Evolutionary conservation across 2,888 invertebrate species (phyloP).

Genomic region (Iphiclides podalirius): DNA sequence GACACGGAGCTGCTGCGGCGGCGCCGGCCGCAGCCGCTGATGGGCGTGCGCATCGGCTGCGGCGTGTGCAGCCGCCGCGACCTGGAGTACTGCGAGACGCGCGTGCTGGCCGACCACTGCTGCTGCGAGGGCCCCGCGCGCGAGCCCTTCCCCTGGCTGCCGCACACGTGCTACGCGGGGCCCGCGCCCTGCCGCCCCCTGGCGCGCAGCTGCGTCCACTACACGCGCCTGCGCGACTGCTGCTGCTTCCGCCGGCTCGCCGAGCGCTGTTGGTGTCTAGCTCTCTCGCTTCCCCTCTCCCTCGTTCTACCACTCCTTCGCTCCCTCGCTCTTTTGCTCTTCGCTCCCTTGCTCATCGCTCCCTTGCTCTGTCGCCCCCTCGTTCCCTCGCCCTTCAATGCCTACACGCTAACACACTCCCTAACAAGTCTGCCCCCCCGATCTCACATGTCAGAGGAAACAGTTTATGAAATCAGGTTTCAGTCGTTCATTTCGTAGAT

Average conservation of each 20-base stretch:
- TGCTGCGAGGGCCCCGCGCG: constrained; percentile 79
- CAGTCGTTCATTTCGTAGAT: too few species aligned
- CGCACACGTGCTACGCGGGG: constrained; percentile 84
- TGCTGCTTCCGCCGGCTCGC: constrained; percentile 82
- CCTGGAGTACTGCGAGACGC: constrained; percentile 81
- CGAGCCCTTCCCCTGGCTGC: constrained; percentile 84
- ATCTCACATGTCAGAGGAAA: too few species aligned
- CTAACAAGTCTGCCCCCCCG: too few species aligned
- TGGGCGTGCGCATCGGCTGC: constrained; percentile 70
- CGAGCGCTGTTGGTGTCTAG: constrained; percentile 76
- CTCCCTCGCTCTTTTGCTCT: too few species aligned
- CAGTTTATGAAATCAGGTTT: too few species aligned
- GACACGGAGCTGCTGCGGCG: not conserved
- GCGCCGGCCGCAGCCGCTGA: constrained; percentile 42
- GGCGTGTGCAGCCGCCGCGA: constrained; percentile 81
- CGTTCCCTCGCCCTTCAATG: too few species aligned
- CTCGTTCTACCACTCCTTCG: too few species aligned
- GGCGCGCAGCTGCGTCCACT: constrained; percentile 80
- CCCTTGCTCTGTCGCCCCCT: too few species aligned
- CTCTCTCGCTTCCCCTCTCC: too few species aligned
- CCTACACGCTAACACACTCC: too few species aligned
- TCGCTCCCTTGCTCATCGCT: too few species aligned
- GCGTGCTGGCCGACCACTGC: constrained; percentile 77
- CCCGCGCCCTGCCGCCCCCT: constrained; percentile 80
- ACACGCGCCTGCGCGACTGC: constrained; percentile 83